These are phyloP conservation scores for Bembecia ichneumoniformis DNA, from an alignment of 2,888 invertebrate genomes.

Conservation along the genomic window DNA sequence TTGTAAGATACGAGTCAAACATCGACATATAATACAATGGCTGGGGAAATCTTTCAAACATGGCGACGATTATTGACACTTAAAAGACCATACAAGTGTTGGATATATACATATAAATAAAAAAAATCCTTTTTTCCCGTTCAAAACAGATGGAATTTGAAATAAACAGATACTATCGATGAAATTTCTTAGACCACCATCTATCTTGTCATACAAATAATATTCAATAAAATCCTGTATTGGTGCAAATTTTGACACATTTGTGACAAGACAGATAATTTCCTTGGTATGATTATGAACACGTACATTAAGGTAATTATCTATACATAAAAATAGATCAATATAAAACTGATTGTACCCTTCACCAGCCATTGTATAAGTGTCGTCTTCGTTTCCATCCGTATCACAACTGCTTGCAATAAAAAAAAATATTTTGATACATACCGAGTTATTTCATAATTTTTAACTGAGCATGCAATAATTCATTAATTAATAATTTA, in stretches of 20 bases:
- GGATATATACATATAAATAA: neutral
- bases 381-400: slow-evolving; percentile 45
- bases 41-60: slow-evolving; percentile 13
- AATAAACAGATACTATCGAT: too few relatives aligned
- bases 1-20: slow-evolving; percentile 25
- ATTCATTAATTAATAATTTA: neutral
- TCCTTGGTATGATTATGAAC: too few relatives aligned
- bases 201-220: too few relatives aligned
- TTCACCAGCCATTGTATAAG: slow-evolving; percentile 55
- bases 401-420: slow-evolving; percentile 59
- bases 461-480: neutral
- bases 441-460: neutral
- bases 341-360: slow-evolving; percentile 46
- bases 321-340: slow-evolving; percentile 23
- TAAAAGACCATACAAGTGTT: slow-evolving; percentile 9
- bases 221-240: too few relatives aligned
- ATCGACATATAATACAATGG: slow-evolving; percentile 39
- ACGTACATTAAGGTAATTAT: neutral
- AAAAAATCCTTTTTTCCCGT: too few relatives aligned
- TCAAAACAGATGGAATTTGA: too few relatives aligned
- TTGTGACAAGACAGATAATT: too few relatives aligned
- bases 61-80: slow-evolving; percentile 2
- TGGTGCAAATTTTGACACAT: too few relatives aligned
- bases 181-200: too few relatives aligned
- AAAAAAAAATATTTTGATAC: slow-evolving; percentile 23